Percentiles rank a stretch among this genome's conserved stretches.
Evolutionary conservation across 1,140 invertebrate genomes (phyloP).

Genomic region (Saccostrea glomerata): DNA sequence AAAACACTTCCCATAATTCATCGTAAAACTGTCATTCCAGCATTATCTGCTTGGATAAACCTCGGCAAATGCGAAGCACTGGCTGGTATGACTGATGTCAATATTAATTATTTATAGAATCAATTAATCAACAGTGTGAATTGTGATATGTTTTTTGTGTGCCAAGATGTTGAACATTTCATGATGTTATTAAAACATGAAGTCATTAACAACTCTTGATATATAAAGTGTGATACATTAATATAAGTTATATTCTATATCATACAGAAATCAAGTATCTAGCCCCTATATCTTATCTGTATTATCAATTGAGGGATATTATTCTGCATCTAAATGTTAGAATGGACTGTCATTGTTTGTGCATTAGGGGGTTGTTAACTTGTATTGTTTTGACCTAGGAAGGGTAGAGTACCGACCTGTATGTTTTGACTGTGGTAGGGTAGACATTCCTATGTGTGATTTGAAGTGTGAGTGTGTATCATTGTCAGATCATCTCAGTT

Average conservation of each 20-base stretch:
- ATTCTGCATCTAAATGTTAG: not conserved
- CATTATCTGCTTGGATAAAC: not conserved
- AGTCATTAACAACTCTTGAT: not conserved
- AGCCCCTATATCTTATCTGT: not conserved
- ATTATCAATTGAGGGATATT: not conserved
- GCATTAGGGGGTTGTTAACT: too few species aligned
- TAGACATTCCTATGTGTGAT: slow-evolving; percentile 26
- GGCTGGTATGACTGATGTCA: not conserved
- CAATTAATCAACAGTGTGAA: slow-evolving; percentile 7
- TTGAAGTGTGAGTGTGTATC: slow-evolving; percentile 31
- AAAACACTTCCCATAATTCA: not conserved
- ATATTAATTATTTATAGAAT: not conserved
- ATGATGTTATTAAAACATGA: not conserved
- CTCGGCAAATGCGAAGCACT: not conserved
- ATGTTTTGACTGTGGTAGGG: slow-evolving; percentile 15
- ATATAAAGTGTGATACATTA: not conserved
- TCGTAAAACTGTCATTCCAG: not conserved
- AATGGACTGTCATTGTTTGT: not conserved
- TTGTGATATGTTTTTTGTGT: slow-evolving; percentile 31
- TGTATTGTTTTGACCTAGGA: not conserved
- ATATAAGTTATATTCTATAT: slow-evolving; percentile 6
- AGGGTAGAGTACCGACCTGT: not conserved
- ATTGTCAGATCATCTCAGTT: not conserved
- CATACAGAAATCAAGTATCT: not conserved
- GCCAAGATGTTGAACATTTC: slow-evolving; percentile 12